phyloP scores from a whole-genome alignment of 1,140 invertebrate genomes.

The Cherax destructor region DNA sequence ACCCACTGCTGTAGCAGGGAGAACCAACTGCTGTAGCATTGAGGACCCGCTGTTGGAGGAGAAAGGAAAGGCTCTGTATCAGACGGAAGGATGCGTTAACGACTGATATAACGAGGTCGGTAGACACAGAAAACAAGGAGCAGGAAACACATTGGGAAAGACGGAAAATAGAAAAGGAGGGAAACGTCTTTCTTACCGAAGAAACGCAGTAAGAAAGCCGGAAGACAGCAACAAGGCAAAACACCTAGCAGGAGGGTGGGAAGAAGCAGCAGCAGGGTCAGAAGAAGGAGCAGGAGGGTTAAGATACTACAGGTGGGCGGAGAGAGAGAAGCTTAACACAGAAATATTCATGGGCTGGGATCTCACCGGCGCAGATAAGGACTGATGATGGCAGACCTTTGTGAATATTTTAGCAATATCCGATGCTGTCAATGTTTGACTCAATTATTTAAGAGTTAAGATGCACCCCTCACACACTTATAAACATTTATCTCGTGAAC shows the following conservation, averaged over 20 bases:
- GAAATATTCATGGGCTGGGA: background rate
- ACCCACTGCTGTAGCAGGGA: no score
- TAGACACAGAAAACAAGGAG: no score
- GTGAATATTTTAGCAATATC: background rate
- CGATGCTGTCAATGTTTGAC: background rate
- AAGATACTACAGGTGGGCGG: background rate
- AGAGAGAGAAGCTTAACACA: background rate
- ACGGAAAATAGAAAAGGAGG: no score
- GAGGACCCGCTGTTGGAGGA: no score
- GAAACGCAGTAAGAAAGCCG: no score
- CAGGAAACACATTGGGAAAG: no score
- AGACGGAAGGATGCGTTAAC: no score
- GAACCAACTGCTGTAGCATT: no score
- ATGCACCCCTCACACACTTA: background rate
- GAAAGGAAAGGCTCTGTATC: no score
- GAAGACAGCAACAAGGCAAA: background rate
- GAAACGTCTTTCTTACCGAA: no score
- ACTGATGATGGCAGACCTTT: background rate
- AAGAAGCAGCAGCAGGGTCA: background rate
- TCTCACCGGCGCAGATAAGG: background rate
- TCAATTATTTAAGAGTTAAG: background rate
- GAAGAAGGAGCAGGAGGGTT: background rate
- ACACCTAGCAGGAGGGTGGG: background rate
- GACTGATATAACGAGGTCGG: no score
- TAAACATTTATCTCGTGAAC: background rate